Evolutionary conservation across 1,140 invertebrate genomes (phyloP), one percentile per base, ranked within the genome.

Genomic region (Amyelois transitella): DNA sequence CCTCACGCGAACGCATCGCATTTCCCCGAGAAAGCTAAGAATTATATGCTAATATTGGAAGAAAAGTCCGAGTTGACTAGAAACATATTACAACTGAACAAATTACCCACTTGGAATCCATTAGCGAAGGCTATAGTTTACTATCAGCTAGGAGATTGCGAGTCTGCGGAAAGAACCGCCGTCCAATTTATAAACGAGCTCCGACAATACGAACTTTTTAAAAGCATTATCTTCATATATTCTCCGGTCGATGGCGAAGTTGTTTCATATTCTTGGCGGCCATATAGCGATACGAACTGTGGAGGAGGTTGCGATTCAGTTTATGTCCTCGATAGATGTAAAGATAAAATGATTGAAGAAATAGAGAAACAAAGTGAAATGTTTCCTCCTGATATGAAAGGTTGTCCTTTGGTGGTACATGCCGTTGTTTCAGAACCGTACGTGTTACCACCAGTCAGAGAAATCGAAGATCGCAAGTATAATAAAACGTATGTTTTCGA

Each of bases 21-120:
- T 73, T 89, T 89, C 55, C 82, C 77, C n/a, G 88, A 89, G 72
- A 89, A 88, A 72, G 88, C 88, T 22, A 88, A 89, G 68, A 89
- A 89, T 77, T 89, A 89, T 68, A 81, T 89, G 80, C 72, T 89
- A 71, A 81, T 89, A 69, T 74, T 89, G 51, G 82, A 89, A 72
- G 71, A 85, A 44, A 81, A 86, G 76, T 69, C 66, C 22, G 85
- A 89, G 59, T 64, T 88, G 18, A 64, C 60, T 22, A 75, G 77
- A 53, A 81, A 88, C 60, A 86, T 89, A 58, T 50, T 74, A 22
- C 81, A 88, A 58, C 53, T 89, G 22, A 87, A 80, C 49, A 84
- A 80, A 65, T 70, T 89, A 38, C 88, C 88, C 14, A 79, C 86
- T 47, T 89, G 87, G 86, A 89, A 89, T 76, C 88, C 88, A 57